These are phyloP conservation scores for Holacanthella duospinosa DNA, from an alignment of 2,888 invertebrate species.

Conservation along the genomic window DNA sequence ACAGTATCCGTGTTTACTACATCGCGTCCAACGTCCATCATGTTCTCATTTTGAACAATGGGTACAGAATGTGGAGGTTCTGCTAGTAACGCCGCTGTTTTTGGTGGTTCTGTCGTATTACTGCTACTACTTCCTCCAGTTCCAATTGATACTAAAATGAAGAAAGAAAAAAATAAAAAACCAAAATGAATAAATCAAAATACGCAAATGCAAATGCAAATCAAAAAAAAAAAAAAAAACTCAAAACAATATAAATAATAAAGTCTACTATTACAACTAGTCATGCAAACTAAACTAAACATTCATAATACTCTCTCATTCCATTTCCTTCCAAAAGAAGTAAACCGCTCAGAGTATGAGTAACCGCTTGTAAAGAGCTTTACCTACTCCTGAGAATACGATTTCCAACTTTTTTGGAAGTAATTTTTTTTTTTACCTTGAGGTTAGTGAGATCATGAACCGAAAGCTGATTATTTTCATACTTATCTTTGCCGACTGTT, in stretches of 20 bases:
- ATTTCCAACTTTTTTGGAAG: background rate
- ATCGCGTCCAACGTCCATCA: too few species aligned
- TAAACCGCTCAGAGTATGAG: background rate
- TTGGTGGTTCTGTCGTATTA: too few species aligned
- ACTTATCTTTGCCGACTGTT: background rate
- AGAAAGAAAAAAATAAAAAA: conserved; percentile 2
- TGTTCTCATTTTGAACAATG: too few species aligned
- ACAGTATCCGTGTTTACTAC: too few species aligned
- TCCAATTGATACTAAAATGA: conserved; percentile 10
- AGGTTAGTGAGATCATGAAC: conserved; percentile 5
- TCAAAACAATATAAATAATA: background rate
- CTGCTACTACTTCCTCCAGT: background rate
- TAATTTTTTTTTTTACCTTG: too few species aligned
- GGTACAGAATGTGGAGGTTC: too few species aligned
- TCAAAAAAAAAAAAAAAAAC: background rate
- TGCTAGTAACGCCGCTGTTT: too few species aligned
- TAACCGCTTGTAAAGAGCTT: background rate
- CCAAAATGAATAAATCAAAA: conserved; percentile 1
- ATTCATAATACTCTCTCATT: background rate
- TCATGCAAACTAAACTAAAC: too few species aligned
- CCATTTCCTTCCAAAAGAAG: background rate
- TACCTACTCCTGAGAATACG: background rate
- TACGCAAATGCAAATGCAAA: background rate
- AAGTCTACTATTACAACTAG: too few species aligned
- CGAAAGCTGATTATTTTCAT: conserved; percentile 4